Conservation (phyloP, 2,797 vertebrate species). For the Sebastes taczanowskii region DNA sequence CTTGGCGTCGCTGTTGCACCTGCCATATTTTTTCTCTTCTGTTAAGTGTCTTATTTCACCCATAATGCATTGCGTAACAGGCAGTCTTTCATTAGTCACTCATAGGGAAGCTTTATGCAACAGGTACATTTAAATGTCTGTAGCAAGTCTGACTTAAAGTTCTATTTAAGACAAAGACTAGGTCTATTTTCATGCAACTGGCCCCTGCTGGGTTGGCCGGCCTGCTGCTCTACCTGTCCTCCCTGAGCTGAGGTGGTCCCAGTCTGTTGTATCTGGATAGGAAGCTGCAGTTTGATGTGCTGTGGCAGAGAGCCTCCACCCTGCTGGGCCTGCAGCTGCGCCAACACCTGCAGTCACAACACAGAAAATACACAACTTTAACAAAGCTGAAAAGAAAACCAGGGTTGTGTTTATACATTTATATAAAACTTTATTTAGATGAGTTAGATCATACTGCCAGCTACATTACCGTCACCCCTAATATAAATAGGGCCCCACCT, state of each 20-base stretch:
- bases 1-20: too few species aligned
- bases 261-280: slow-evolving; percentile 88
- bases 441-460: neutral
- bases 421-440: neutral
- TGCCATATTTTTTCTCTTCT: too few species aligned
- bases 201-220: neutral
- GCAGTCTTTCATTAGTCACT: too few species aligned
- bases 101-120: too few species aligned
- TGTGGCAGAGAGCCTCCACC: slow-evolving; percentile 83
- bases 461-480: neutral
- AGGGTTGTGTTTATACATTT: neutral
- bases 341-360: slow-evolving; percentile 80
- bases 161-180: too few species aligned
- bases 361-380: slow-evolving; percentile 15
- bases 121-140: too few species aligned
- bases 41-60: too few species aligned
- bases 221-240: slow-evolving; percentile 65
- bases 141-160: too few species aligned
- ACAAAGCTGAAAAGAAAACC: neutral
- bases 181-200: too few species aligned
- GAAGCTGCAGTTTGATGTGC: slow-evolving; percentile 91
- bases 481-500: neutral
- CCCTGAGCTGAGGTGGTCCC: slow-evolving; percentile 73
- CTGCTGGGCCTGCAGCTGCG: slow-evolving; percentile 90
- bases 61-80: too few species aligned